phyloP scores from a whole-genome alignment of 2,797 vertebrate species.

The Poeciliopsis presidionis region DNA sequence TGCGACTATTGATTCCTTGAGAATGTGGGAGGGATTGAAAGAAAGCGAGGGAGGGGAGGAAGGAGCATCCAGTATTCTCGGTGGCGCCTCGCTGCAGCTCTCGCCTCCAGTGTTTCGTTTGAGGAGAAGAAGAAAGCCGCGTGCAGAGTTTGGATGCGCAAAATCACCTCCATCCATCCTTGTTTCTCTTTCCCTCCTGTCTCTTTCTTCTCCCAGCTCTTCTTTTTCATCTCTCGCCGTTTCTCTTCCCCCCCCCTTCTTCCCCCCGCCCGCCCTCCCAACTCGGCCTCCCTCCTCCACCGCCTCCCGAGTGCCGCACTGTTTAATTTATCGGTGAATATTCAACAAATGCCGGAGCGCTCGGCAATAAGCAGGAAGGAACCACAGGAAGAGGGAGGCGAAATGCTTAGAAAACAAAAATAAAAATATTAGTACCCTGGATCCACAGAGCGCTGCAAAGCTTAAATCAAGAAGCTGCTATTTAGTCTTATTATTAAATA shows the following conservation, averaged over 20 bases:
- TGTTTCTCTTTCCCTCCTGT: slow-evolving; percentile 3
- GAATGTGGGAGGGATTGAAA: slow-evolving; percentile 68
- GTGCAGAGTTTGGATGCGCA: slow-evolving; percentile 48
- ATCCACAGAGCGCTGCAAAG: slow-evolving; percentile 58
- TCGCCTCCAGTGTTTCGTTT: slow-evolving; percentile 65
- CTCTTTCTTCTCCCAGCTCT: background rate
- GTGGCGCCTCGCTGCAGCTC: slow-evolving; percentile 86
- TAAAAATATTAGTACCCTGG: slow-evolving; percentile 46
- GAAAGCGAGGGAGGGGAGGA: slow-evolving; percentile 48
- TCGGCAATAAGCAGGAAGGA: slow-evolving; percentile 48
- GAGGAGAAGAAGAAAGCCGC: slow-evolving; percentile 48
- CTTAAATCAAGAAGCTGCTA: slow-evolving; percentile 30
- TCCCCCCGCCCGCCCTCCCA: background rate
- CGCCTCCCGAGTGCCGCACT: slow-evolving; percentile 15
- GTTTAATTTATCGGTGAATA: slow-evolving; percentile 49
- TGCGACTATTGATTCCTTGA: slow-evolving; percentile 84
- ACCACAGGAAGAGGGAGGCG: slow-evolving; percentile 18
- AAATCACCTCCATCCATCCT: slow-evolving; percentile 35
- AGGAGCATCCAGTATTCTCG: slow-evolving; percentile 86
- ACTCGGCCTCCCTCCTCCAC: too few relatives aligned
- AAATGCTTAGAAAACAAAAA: slow-evolving; percentile 56
- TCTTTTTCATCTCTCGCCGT: background rate
- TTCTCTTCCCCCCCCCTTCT: background rate
- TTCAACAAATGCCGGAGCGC: slow-evolving; percentile 33
- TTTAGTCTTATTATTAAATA: background rate